Conservation (phyloP, 1,140 invertebrate species). For the Drosophila neocordata region DNA sequence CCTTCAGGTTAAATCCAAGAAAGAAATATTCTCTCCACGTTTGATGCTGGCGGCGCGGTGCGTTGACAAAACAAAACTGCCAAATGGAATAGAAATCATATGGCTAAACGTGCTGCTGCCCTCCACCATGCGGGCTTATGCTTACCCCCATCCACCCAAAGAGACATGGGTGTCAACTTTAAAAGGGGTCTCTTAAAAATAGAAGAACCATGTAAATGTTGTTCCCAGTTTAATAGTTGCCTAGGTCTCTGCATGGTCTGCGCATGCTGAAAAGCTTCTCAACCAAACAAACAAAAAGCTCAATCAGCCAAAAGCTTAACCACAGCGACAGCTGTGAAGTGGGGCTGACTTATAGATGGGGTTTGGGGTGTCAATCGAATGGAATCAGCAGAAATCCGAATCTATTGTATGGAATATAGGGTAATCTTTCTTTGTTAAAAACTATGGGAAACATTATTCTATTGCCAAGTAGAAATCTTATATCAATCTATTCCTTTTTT, state of each 20-base stretch:
- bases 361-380: not conserved
- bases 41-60: conserved; percentile 12
- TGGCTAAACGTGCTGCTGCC: conserved; percentile 4
- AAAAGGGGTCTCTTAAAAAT: not conserved
- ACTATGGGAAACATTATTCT: no score
- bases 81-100: conserved; percentile 8
- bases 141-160: not conserved
- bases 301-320: not conserved
- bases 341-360: not conserved
- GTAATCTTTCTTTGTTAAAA: no score
- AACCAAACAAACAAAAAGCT: conserved; percentile 1
- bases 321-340: conserved; percentile 2
- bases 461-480: no score
- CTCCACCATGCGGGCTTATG: not conserved
- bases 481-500: no score
- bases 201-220: not conserved
- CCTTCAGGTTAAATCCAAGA: no score
- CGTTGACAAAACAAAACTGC: conserved; percentile 9
- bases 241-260: not conserved
- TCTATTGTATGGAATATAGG: no score
- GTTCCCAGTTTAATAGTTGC: not conserved
- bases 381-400: not conserved
- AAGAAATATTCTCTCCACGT: conserved; percentile 26
- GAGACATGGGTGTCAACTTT: not conserved
- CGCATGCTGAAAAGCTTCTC: conserved; percentile 1